Evolutionary conservation across 2,113 vertebrate species (phyloP).

Genomic region (Benitochromis conjunctus): DNA sequence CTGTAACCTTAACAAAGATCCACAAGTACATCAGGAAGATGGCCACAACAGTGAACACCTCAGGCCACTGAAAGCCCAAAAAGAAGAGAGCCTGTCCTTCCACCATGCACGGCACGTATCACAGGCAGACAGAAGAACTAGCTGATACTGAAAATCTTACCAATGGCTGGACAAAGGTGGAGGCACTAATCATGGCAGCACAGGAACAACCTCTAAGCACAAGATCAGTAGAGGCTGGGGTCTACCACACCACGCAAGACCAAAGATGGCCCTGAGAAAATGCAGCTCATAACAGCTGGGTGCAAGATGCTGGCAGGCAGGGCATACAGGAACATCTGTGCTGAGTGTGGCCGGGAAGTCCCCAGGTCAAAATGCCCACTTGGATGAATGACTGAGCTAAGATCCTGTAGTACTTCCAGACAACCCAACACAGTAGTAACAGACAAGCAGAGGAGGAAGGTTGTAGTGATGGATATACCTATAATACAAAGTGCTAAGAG

Average conservation of each 20-base stretch:
- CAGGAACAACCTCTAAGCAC: background rate
- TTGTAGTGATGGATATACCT: background rate
- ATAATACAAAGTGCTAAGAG: background rate
- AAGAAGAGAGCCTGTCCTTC: background rate
- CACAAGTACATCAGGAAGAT: background rate
- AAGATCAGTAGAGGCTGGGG: background rate
- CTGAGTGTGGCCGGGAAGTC: background rate
- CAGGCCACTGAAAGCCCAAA: background rate
- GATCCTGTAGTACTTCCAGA: background rate
- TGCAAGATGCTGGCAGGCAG: background rate
- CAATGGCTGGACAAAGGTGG: too few relatives aligned
- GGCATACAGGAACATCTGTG: background rate
- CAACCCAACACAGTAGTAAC: background rate
- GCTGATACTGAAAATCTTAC: too few relatives aligned
- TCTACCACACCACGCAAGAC: background rate
- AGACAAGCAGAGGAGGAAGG: background rate
- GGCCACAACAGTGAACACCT: background rate
- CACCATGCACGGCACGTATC: background rate
- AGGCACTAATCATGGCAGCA: fast-evolving
- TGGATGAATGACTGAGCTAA: background rate
- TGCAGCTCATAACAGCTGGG: background rate
- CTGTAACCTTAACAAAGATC: background rate
- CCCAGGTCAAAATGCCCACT: background rate
- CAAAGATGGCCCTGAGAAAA: background rate
- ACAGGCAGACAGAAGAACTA: too few relatives aligned